These are phyloP conservation scores for Parazoanthus atlanticus DNA, from an alignment of 92 coral and sea anemone species.

Conservation along the genomic window DNA sequence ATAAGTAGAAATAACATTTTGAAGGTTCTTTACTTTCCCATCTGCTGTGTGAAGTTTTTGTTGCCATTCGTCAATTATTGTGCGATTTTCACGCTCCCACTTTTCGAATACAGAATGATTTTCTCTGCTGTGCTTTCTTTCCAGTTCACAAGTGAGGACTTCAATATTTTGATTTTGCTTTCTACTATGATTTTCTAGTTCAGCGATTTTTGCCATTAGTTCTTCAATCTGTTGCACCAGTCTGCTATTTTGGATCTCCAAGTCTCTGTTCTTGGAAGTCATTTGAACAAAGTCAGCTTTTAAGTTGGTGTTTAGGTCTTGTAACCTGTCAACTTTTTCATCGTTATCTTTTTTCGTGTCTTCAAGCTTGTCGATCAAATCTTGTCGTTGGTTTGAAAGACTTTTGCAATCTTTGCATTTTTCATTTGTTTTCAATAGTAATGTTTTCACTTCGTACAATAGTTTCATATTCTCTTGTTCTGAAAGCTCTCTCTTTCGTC, in stretches of 20 bases:
- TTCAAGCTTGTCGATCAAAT: neutral
- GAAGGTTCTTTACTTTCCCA: neutral
- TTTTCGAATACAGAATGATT: neutral
- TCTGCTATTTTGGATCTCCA: neutral
- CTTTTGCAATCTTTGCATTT: conserved; percentile 10
- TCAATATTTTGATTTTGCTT: neutral
- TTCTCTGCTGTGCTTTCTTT: conserved; percentile 14
- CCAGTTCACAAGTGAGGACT: neutral
- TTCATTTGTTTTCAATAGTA: conserved; percentile 7
- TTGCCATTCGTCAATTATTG: neutral
- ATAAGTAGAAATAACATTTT: neutral
- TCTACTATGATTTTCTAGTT: neutral
- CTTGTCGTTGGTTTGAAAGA: neutral
- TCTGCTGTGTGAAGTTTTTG: neutral
- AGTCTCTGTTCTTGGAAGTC: conserved; percentile 4
- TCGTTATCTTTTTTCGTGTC: neutral
- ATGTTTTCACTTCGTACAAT: neutral
- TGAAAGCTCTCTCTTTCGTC: neutral
- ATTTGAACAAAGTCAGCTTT: neutral
- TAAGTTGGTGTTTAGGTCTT: neutral
- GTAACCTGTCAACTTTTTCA: neutral
- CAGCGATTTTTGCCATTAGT: neutral
- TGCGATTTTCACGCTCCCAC: neutral
- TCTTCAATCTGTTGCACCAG: neutral
- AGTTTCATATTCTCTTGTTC: conserved; percentile 5